Evolutionary conservation across 2,888 invertebrate species (phyloP), one percentile per base, ranked within the genome.

Genomic region (Dryadula phaetusa): DNA sequence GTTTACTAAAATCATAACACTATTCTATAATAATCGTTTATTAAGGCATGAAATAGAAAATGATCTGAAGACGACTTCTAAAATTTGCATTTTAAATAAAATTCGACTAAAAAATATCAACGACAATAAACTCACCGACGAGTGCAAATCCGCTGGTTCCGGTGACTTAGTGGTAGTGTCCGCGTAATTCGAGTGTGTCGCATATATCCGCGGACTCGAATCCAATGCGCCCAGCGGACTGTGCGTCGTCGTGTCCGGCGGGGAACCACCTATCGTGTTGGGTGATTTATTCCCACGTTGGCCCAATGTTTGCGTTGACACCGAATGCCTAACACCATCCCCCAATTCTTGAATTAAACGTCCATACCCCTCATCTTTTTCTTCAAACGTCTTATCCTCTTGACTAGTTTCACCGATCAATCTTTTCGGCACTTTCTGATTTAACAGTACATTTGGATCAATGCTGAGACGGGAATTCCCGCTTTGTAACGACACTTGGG

Each of bases 221-320:
- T 88, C 90, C 49, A 91, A 86, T 4, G 95, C 93, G 65, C 95
- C 96, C 67, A 95, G 91, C 14, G 97, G 97, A 85, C 97, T 97
- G 79, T 96, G 96, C 0, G 97, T 97, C 0, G 97, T 97, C 0
- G 97, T 97, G 79, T 97, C 97, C 0, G 97, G 97, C 6, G 97
- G 97, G 8, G 82, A 80, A 46, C 76, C 81, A 16, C 79, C 83
- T 58, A 76, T 79, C 12, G 75, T 74, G 34, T 75, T 76, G 75
- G 94, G 82, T 3, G 85, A 85, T 72, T 83, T 83, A 49, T 79
- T 82, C 53, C 80, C 78, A 16, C 79, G 77, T 64, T 79, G 79
- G 49, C 78, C 93, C 67, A 95, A 94, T 16, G 96, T 96, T 85
- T 96, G 96, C 22, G 96, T 96, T 0, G 96, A 96, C 64, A 96